These are phyloP conservation scores for Bubo bubo DNA, from an alignment of 2,113 vertebrate species.

Conservation along the genomic window DNA sequence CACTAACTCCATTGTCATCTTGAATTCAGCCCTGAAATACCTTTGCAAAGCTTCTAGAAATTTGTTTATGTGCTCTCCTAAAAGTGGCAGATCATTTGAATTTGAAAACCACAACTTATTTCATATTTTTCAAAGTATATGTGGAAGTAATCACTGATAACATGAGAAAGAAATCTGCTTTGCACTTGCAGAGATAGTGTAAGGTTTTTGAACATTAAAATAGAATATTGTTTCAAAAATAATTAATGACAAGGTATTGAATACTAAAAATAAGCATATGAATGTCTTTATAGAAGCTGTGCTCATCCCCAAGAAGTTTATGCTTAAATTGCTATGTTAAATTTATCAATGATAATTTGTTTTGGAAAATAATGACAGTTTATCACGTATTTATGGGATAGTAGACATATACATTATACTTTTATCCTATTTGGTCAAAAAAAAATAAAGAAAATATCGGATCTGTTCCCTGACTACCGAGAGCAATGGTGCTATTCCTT, in stretches of 20 bases:
- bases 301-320: not conserved
- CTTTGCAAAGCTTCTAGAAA: not conserved
- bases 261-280: not conserved
- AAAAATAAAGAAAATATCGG: not conserved
- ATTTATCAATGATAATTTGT: not conserved
- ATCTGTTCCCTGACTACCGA: not conserved
- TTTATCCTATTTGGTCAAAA: not conserved
- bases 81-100: not conserved
- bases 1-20: not conserved
- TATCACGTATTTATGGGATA: not conserved
- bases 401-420: not conserved
- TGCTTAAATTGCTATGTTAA: not conserved
- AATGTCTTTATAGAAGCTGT: not conserved
- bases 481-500: not conserved
- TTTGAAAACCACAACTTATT: not conserved
- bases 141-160: not conserved
- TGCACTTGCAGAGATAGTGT: not conserved
- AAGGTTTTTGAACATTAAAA: not conserved
- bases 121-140: not conserved
- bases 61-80: not conserved
- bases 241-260: not conserved
- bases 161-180: not conserved
- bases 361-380: not conserved
- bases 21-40: conserved; percentile 10
- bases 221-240: not conserved